Evolutionary conservation across 2,113 vertebrate genomes (phyloP), one percentile per base, ranked within the genome.

Genomic region (Macquaria australasica): DNA sequence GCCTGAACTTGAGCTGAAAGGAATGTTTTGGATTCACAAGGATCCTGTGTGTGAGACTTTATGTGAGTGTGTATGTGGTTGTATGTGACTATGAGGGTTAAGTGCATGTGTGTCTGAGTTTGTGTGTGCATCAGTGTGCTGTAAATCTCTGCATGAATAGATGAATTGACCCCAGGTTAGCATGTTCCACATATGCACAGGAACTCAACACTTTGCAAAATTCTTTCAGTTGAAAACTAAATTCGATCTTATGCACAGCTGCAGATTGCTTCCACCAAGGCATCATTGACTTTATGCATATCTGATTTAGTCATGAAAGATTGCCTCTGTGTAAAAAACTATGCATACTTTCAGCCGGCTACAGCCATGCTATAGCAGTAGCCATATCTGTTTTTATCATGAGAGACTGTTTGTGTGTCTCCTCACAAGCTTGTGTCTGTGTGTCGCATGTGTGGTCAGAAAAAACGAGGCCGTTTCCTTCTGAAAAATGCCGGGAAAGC

Each of bases 1-100:
- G 95, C 89, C 94, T 95, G 93, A 95, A 94, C 95, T 91, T 93
- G 95, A 94, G 90, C 88, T 89, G 86, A 89, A 92, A 92, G 95
- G 95, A 96, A 96, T 96, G 93, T 92, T 94, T 92, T 94, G 92
- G 92, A 94, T 94, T 92, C 88, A 87, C 84, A 92, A 91, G 77
- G 88, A 91, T 94, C 88, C 87, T 90, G 85, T 93, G 89, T 90
- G 88, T 87, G 72, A 51, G 77, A 20, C 43, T 84, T 3, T 58
- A 67, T 79, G 71, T 63, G 28, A 2, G 78, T 75, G 71, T 82
- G 76, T 59, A n/a, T 84, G 48, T 82, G 39, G 73, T 43, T 75
- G 59, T 82, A 34, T 87, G 81, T 74, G 81, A 50, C 34, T 87
- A 63, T 85, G 77, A 77, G 60, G 34, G 66, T 75, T 81, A 72